A percentile compares a stretch with the other conserved stretches of the same genome.
These are phyloP conservation scores for Drosophila neoperkinsi DNA, from an alignment of 2,888 invertebrate species.

Conservation along the genomic window DNA sequence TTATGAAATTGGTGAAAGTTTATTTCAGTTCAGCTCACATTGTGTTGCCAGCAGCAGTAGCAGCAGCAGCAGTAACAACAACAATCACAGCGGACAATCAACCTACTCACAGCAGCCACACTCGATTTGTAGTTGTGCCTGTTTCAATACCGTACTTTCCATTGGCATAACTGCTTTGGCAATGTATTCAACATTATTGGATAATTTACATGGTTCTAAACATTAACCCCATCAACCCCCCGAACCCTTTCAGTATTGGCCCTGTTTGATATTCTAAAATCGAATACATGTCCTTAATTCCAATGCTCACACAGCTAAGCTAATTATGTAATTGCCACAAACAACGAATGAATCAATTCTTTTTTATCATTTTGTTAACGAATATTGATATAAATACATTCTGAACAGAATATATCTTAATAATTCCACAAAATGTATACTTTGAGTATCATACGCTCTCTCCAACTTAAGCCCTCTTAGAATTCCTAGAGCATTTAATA, in stretches of 20 bases:
- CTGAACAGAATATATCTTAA: background rate
- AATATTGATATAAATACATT: background rate
- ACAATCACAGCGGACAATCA: slow-evolving; percentile 37
- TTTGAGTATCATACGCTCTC: background rate
- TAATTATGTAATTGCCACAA: background rate
- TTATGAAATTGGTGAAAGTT: slow-evolving; percentile 81
- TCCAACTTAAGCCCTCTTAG: too few species aligned
- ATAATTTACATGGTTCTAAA: background rate
- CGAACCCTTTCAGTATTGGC: background rate
- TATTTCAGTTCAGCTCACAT: slow-evolving; percentile 66
- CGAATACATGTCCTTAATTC: background rate
- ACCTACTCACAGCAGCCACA: slow-evolving; percentile 61
- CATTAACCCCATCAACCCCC: too few species aligned
- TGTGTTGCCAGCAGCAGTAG: slow-evolving; percentile 64
- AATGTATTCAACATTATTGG: background rate
- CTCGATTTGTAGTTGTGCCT: slow-evolving; percentile 21
- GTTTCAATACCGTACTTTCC: slow-evolving; percentile 30
- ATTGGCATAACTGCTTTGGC: background rate
- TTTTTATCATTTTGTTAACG: background rate
- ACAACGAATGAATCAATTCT: background rate
- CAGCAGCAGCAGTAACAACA: slow-evolving; percentile 18
- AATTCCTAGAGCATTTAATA: slow-evolving; percentile 20
- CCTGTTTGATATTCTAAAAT: background rate
- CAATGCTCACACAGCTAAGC: background rate
- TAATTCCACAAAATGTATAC: background rate